phyloP scores from a whole-genome alignment of 2,888 invertebrate genomes.

The Theodoxus fluviatilis region DNA sequence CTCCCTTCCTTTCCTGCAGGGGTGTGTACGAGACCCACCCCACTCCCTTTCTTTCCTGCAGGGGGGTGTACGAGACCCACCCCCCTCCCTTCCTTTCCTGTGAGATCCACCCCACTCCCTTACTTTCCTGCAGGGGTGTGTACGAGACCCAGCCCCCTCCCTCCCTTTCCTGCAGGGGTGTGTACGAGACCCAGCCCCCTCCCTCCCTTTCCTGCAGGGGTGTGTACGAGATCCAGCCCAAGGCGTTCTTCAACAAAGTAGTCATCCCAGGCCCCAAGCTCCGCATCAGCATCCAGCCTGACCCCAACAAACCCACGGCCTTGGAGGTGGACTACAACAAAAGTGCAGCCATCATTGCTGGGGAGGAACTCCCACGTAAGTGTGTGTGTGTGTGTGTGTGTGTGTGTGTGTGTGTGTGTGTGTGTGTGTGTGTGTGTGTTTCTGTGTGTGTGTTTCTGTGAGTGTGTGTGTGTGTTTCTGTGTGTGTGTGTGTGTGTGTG shows the following conservation, averaged over 20 bases:
- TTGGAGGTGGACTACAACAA: conserved; percentile 53
- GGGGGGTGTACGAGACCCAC: no score
- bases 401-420: conserved; percentile 17
- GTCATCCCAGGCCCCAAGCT: conserved; percentile 55
- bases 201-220: conserved; percentile 49
- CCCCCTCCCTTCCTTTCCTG: no score
- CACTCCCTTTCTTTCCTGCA: background rate
- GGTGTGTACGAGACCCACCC: no score
- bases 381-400: conserved; percentile 18
- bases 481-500: no score
- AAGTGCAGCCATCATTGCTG: conserved; percentile 47
- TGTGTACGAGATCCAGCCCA: conserved; percentile 60
- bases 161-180: no score
- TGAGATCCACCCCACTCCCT: no score
- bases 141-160: no score
- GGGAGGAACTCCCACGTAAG: conserved; percentile 53
- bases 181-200: no score
- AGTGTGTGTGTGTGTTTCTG: no score
- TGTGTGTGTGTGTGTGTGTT: background rate
- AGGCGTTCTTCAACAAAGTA: conserved; percentile 48
- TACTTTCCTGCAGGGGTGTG: no score
- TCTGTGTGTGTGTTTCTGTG: no score
- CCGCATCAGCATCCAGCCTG: conserved; percentile 56
- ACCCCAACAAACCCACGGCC: conserved; percentile 54
- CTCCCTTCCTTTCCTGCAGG: no score